Percentiles rank a stretch among this genome's conserved stretches.
Evolutionary conservation across 2,113 vertebrate genomes (phyloP).

Genomic region (Grallaria varia): DNA sequence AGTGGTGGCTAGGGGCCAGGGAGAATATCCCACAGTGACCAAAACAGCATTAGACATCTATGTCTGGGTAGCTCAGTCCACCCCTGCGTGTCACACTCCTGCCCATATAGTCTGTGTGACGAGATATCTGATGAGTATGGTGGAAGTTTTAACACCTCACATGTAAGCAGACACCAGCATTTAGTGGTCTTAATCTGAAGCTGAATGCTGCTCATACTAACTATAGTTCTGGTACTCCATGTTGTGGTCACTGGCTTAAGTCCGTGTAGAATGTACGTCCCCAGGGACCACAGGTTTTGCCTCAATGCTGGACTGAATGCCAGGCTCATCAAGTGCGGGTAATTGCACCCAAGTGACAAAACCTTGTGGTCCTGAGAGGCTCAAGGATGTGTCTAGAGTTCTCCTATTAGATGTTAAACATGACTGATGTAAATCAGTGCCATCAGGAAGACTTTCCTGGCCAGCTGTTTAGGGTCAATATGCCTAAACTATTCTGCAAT

Average conservation of each 20-base stretch:
- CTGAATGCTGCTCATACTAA: background rate
- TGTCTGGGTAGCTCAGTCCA: background rate
- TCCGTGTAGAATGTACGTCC: fast-evolving
- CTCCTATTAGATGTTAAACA: background rate
- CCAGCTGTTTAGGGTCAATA: background rate
- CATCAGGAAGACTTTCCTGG: background rate
- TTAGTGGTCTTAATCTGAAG: background rate
- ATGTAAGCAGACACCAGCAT: background rate
- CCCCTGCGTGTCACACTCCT: background rate
- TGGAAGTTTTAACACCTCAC: background rate
- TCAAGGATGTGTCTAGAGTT: background rate
- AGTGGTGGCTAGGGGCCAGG: background rate
- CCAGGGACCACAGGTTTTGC: background rate
- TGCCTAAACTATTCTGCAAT: background rate
- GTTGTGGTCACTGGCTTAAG: background rate
- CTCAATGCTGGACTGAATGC: background rate
- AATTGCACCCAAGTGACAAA: background rate
- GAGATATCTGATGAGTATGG: background rate
- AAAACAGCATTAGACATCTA: background rate
- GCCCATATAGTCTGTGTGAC: background rate
- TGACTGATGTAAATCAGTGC: background rate
- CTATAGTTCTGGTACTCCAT: background rate
- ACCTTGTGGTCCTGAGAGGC: background rate
- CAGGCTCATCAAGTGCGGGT: fast-evolving
- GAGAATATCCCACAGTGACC: background rate